Conservation (phyloP, 2,113 vertebrate genomes). For the Centropristis striata region DNA sequence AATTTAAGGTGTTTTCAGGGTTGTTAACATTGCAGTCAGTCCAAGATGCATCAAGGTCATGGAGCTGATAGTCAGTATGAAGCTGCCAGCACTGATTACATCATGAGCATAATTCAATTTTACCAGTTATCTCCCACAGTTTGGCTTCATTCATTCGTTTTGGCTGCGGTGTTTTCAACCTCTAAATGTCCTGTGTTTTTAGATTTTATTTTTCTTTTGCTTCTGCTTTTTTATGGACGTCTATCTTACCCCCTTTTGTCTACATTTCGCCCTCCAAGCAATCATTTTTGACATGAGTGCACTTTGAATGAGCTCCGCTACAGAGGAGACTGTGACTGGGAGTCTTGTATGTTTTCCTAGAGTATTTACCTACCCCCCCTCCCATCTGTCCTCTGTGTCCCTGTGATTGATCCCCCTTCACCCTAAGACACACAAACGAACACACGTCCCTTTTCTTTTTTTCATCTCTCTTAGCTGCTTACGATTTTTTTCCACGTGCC, state of each 20-base stretch:
- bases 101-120: slow-evolving; percentile 47
- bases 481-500: slow-evolving; percentile 64
- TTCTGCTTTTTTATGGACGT: slow-evolving; percentile 48
- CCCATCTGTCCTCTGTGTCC: not conserved
- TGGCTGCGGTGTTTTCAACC: slow-evolving; percentile 55
- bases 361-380: slow-evolving; percentile 9
- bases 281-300: slow-evolving; percentile 63
- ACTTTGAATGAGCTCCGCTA: slow-evolving; percentile 64
- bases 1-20: slow-evolving; percentile 31
- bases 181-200: slow-evolving; percentile 44
- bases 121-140: slow-evolving; percentile 23
- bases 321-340: slow-evolving; percentile 46
- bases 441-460: slow-evolving; percentile 10
- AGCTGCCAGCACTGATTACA: slow-evolving; percentile 58
- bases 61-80: not conserved
- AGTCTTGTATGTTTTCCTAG: slow-evolving; percentile 50
- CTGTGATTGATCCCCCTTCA: not conserved
- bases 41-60: slow-evolving; percentile 58
- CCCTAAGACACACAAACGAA: not conserved
- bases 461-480: slow-evolving; percentile 36
- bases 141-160: not conserved
- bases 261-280: slow-evolving; percentile 32
- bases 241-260: not conserved
- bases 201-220: slow-evolving; percentile 23
- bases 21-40: slow-evolving; percentile 63